Conservation (phyloP, 1,140 invertebrate species). For the Coenobita brevimanus region DNA sequence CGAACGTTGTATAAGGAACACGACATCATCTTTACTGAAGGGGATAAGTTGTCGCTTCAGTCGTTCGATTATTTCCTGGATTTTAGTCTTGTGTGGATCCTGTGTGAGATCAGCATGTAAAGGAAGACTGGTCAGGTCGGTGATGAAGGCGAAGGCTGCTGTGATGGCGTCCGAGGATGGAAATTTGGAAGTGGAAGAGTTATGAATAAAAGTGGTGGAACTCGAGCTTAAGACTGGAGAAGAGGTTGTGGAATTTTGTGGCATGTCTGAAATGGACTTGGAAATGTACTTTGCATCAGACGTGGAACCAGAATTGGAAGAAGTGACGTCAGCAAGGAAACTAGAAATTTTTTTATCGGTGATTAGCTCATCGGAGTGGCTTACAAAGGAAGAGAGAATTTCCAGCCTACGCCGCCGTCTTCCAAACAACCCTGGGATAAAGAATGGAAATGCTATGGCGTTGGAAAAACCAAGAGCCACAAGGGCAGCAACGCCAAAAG, state of each 20-base stretch:
- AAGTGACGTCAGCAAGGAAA: no score
- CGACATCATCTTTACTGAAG: not conserved
- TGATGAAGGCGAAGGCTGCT: not conserved
- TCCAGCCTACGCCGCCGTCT: not conserved
- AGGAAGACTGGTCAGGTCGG: not conserved
- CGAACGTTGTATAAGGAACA: not conserved
- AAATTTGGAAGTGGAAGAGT: not conserved
- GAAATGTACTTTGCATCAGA: no score
- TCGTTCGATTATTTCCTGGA: not conserved
- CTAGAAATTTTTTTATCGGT: not conserved
- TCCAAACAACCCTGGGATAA: not conserved
- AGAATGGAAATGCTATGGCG: not conserved
- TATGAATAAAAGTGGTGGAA: no score
- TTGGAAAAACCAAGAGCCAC: slow-evolving; percentile 18
- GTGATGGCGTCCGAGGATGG: not conserved
- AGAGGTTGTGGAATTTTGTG: no score
- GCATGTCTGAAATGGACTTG: no score
- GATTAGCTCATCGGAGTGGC: not conserved
- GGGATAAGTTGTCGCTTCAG: not conserved
- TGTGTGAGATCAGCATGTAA: not conserved
- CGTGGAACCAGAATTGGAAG: not conserved
- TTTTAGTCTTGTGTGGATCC: not conserved
- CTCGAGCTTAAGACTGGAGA: no score
- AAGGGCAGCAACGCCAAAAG: slow-evolving; percentile 8
- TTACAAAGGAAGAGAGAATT: not conserved